Evolutionary conservation across 2,113 vertebrate species (phyloP).

Genomic region (Columba janthina): DNA sequence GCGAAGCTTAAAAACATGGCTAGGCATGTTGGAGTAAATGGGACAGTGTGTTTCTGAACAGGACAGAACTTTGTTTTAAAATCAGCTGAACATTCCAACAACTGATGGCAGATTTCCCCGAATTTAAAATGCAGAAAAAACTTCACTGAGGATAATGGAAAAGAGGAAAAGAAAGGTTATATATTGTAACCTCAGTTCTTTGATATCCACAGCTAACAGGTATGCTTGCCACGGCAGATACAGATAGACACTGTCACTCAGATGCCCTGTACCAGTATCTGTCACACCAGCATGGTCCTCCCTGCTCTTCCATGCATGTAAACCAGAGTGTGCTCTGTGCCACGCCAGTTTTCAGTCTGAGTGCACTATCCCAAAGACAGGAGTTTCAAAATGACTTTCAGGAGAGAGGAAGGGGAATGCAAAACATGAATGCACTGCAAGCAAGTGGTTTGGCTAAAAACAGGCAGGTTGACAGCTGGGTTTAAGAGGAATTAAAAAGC

Average conservation of each 20-base stretch:
- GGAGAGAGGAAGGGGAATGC: background rate
- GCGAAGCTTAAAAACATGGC: constrained; percentile 23
- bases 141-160: background rate
- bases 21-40: constrained; percentile 33
- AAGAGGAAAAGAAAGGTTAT: background rate
- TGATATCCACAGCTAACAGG: background rate
- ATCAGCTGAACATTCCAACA: background rate
- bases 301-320: background rate
- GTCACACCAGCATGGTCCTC: background rate
- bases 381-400: background rate
- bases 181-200: background rate
- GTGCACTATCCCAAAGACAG: background rate
- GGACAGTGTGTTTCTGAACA: background rate
- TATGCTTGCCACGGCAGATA: background rate
- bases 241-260: background rate
- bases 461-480: background rate
- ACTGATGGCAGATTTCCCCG: background rate
- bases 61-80: constrained; percentile 13
- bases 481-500: background rate
- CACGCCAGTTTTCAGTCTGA: fast-evolving
- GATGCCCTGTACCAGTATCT: background rate
- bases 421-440: background rate
- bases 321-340: fast-evolving
- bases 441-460: background rate
- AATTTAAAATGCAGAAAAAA: background rate